Percentiles rank a stretch among this genome's conserved stretches.
Conservation (phyloP, 2,113 vertebrate genomes). For the Oreochromis tanganicae region DNA sequence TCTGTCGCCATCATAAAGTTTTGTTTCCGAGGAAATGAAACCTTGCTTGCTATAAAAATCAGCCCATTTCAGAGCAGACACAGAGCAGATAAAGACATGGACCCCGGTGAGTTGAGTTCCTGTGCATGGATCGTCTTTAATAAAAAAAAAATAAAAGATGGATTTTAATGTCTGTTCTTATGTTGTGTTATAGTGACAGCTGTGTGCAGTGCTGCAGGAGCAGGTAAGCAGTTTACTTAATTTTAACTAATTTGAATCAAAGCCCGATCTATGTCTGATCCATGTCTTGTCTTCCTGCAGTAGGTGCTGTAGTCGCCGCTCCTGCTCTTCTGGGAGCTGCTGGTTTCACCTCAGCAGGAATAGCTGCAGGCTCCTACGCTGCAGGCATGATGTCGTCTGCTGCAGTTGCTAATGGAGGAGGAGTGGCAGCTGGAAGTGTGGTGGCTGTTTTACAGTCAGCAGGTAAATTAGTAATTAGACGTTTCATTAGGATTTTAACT, state of each 20-base stretch:
- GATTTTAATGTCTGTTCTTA: not conserved
- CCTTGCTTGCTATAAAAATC: not conserved
- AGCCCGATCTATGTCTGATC: not conserved
- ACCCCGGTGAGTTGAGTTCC: not conserved
- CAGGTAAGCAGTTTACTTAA: not conserved
- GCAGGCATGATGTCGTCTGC: constrained; percentile 35
- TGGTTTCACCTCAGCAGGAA: constrained; percentile 48
- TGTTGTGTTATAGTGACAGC: not conserved
- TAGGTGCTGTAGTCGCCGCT: not conserved
- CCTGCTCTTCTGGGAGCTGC: not conserved
- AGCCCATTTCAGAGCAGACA: fast-evolving
- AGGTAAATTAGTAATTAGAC: not conserved
- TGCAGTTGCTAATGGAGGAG: constrained; percentile 13
- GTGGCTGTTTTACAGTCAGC: not conserved
- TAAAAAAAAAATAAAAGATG: not conserved
- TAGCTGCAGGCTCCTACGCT: constrained; percentile 4
- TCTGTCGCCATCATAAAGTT: not conserved
- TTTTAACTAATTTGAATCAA: not conserved
- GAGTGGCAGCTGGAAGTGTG: not conserved
- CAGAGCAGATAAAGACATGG: not conserved
- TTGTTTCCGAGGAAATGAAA: fast-evolving
- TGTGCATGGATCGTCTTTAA: not conserved
- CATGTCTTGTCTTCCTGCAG: not conserved
- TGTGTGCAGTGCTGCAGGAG: not conserved
- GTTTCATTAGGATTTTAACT: no score